These are phyloP conservation scores for Clostera curtula DNA, from an alignment of 2,888 invertebrate genomes.

Conservation along the genomic window DNA sequence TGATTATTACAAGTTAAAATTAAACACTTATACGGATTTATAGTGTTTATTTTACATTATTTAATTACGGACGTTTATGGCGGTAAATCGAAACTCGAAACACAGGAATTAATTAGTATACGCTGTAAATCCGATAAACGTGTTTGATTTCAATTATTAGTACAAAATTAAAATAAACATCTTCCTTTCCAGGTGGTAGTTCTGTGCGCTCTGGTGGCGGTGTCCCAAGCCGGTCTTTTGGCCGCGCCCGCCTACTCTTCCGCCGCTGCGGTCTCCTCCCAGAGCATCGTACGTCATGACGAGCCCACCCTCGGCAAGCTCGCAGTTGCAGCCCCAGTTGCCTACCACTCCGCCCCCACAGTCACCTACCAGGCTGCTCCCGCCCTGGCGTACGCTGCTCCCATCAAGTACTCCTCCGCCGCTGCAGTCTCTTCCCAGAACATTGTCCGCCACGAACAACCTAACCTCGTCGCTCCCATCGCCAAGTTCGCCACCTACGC, in stretches of 20 bases:
- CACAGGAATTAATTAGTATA: too few species aligned
- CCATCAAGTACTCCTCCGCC: conserved; percentile 41
- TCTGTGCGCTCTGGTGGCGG: conserved; percentile 31
- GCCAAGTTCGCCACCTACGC: conserved; percentile 24
- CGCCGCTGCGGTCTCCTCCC: conserved; percentile 45
- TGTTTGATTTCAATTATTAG: too few species aligned
- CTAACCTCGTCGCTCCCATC: conserved; percentile 23
- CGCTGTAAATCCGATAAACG: too few species aligned
- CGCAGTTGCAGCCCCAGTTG: conserved; percentile 11
- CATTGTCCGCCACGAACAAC: conserved; percentile 9
- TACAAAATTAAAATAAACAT: not conserved
- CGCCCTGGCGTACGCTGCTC: conserved; percentile 25
- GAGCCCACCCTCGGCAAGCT: conserved; percentile 25
- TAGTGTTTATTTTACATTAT: not conserved
- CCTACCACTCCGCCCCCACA: conserved; percentile 22
- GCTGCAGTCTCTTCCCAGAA: conserved; percentile 20
- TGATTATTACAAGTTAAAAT: not conserved
- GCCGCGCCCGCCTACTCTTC: conserved; percentile 47
- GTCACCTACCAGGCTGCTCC: conserved; percentile 12
- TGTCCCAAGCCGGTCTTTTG: conserved; percentile 32
- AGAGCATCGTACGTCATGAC: conserved; percentile 53
- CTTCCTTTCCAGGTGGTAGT: conserved; percentile 26
- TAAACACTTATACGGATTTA: not conserved
- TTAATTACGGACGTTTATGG: too few species aligned
- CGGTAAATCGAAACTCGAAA: too few species aligned